Percentiles rank a stretch among this genome's conserved stretches.
phyloP scores from a whole-genome alignment of 2,113 vertebrate species.

The Tetrao urogallus region DNA sequence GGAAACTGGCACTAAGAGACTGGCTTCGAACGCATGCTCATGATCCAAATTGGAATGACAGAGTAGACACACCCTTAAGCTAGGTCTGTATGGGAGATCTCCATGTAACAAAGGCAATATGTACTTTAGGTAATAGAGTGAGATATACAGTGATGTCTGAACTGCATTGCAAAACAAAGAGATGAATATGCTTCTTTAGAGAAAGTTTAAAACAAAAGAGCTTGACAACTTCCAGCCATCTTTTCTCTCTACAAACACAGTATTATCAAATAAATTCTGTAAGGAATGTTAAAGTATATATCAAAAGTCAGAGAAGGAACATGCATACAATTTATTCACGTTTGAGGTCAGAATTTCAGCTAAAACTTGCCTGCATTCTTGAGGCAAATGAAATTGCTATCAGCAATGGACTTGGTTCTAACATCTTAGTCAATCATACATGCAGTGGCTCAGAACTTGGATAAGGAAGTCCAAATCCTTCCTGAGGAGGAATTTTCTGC shows the following conservation, averaged over 20 bases:
- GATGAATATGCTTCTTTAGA: neutral
- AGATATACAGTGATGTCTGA: neutral
- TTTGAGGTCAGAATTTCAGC: neutral
- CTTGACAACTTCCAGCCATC: neutral
- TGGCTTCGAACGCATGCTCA: neutral
- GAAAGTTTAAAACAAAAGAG: neutral
- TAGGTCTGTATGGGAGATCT: neutral
- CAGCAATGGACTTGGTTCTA: neutral
- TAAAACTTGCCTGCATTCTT: neutral
- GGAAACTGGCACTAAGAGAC: neutral
- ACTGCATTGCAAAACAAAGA: neutral
- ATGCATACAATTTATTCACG: neutral
- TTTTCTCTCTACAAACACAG: neutral
- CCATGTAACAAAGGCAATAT: rapidly evolving
- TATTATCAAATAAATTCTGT: neutral
- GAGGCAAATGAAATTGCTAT: neutral
- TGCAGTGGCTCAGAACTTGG: neutral
- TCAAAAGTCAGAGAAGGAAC: neutral
- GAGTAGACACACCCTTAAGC: neutral
- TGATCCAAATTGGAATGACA: neutral
- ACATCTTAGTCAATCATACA: neutral
- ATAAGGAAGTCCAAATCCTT: neutral
- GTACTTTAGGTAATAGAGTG: neutral
- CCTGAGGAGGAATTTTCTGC: neutral
- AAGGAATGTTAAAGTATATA: neutral